Evolutionary conservation across 1,140 invertebrate genomes (phyloP).

Genomic region (Leptinotarsa undecemlineata): DNA sequence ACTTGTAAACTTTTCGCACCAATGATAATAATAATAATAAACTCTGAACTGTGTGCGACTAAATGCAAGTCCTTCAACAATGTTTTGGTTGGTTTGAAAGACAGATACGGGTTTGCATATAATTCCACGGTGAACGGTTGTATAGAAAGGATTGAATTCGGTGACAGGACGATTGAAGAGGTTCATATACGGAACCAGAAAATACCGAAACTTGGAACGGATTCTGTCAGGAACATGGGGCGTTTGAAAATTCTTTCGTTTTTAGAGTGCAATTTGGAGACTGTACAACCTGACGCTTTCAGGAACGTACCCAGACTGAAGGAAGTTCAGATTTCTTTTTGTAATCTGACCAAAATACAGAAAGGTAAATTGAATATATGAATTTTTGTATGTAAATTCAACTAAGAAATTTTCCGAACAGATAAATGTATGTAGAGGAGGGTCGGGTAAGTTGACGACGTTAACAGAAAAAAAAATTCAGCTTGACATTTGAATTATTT

Average conservation of each 20-base stretch:
- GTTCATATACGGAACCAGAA: constrained; percentile 29
- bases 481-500: too few species aligned
- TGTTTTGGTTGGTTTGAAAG: neutral
- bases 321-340: constrained; percentile 25
- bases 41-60: neutral
- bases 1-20: neutral
- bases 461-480: too few species aligned
- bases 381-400: too few species aligned
- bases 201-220: constrained; percentile 27
- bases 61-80: neutral
- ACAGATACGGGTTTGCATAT: neutral
- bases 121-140: constrained; percentile 24
- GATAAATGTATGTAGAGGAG: too few species aligned
- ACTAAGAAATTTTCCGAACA: too few species aligned
- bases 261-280: constrained; percentile 22
- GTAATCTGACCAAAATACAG: constrained; percentile 32
- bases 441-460: too few species aligned
- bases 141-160: constrained; percentile 31
- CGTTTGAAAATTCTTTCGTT: constrained; percentile 28
- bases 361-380: constrained; percentile 24
- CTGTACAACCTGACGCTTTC: constrained; percentile 26
- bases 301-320: constrained; percentile 31
- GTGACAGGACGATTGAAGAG: constrained; percentile 15
- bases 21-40: neutral
- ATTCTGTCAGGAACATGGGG: constrained; percentile 33